These are phyloP conservation scores for Callospermophilus lateralis DNA, from an alignment of 2,113 vertebrate species.

Conservation along the genomic window DNA sequence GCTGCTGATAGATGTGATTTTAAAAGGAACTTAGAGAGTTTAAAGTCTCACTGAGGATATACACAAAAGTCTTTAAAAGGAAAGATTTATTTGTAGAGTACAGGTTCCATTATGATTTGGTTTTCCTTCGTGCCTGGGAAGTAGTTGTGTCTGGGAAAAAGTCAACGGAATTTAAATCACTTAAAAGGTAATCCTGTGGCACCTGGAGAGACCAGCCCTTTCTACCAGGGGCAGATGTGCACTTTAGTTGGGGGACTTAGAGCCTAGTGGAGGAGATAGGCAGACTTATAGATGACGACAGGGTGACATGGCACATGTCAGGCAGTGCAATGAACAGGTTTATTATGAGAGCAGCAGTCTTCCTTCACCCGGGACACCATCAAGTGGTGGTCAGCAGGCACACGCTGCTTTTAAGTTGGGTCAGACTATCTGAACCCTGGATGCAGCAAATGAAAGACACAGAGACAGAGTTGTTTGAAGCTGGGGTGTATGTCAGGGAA, in stretches of 20 bases:
- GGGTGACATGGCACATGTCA: background rate
- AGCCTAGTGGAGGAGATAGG: background rate
- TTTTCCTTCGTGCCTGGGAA: background rate
- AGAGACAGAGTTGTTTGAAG: too few relatives aligned
- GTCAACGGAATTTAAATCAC: background rate
- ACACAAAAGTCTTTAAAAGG: background rate
- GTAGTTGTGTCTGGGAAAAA: background rate
- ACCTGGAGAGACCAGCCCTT: background rate
- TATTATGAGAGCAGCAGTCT: background rate
- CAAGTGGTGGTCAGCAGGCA: background rate
- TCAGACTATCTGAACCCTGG: too few relatives aligned
- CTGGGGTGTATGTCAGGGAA: too few relatives aligned
- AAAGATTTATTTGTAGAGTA: background rate
- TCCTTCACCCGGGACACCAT: background rate
- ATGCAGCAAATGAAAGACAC: too few relatives aligned
- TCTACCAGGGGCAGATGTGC: background rate
- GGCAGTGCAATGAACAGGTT: background rate
- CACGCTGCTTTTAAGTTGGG: background rate
- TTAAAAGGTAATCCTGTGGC: background rate
- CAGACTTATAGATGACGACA: background rate
- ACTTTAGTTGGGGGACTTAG: background rate
- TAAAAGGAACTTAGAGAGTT: constrained; percentile 3
- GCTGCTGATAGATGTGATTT: background rate
- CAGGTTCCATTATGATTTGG: background rate
- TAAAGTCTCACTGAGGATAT: background rate